Conservation (phyloP, 2,113 vertebrate species). For the Upupa epops region DNA sequence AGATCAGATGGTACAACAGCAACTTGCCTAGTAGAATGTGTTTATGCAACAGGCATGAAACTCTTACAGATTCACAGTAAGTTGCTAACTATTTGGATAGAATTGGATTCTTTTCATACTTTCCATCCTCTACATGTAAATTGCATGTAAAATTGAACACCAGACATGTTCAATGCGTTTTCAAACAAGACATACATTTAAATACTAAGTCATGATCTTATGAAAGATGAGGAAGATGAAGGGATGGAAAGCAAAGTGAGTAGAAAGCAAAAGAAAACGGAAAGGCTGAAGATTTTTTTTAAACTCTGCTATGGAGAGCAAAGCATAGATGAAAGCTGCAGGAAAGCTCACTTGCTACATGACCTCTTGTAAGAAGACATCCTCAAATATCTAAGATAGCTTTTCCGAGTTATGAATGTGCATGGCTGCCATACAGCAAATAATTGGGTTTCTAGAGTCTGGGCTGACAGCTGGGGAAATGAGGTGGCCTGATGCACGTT, state of each 20-base stretch:
- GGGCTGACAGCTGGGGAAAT: not conserved
- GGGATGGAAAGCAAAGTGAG: not conserved
- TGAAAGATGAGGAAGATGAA: not conserved
- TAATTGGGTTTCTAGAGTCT: not conserved
- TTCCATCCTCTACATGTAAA: not conserved
- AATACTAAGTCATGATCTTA: not conserved
- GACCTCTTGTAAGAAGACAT: not conserved
- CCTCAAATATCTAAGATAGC: not conserved
- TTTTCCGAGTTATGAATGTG: not conserved
- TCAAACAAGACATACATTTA: not conserved
- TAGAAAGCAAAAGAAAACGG: not conserved
- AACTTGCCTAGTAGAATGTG: rapidly evolving
- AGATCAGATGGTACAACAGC: not conserved
- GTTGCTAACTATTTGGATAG: not conserved
- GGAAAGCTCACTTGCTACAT: not conserved
- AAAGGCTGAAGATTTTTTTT: not conserved
- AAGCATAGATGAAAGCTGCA: not conserved
- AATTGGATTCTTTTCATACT: not conserved
- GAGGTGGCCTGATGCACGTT: not conserved
- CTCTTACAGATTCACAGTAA: not conserved
- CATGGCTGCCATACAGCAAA: not conserved
- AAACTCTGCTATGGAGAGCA: not conserved
- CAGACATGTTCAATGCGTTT: not conserved
- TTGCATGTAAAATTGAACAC: not conserved
- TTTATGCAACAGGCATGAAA: not conserved